Conservation (phyloP, 2,888 invertebrate genomes). For the Serripes groenlandicus region DNA sequence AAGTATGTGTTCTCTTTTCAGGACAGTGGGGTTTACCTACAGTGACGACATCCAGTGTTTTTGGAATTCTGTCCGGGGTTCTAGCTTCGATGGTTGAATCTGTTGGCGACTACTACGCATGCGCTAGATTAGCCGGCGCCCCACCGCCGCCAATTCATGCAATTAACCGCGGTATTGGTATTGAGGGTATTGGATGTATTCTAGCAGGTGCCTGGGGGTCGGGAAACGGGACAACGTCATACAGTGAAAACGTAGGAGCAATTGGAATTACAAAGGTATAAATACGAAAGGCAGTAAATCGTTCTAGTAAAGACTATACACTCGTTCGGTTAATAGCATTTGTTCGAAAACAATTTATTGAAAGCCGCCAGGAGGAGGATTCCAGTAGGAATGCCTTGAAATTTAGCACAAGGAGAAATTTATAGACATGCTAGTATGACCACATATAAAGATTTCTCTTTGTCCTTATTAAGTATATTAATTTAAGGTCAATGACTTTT, state of each 20-base stretch:
- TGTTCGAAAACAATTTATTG: too few species aligned
- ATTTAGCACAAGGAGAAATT: too few species aligned
- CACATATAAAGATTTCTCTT: too few species aligned
- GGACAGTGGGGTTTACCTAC: constrained; percentile 85
- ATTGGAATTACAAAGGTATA: constrained; percentile 95
- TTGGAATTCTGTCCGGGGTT: constrained; percentile 83
- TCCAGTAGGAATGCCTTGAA: too few species aligned
- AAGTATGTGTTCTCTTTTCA: too few species aligned
- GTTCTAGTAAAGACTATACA: too few species aligned
- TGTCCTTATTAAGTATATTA: too few species aligned
- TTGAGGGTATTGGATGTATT: constrained; percentile 94
- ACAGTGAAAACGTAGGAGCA: constrained; percentile 96
- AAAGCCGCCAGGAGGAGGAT: too few species aligned
- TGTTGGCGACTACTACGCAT: constrained; percentile 44
- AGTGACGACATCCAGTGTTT: constrained; percentile 79
- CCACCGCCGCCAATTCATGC: constrained; percentile 94
- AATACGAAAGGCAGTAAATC: too few species aligned
- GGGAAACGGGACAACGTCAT: constrained; percentile 95
- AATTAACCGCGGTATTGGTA: constrained; percentile 92
- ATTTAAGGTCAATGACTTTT: too few species aligned
- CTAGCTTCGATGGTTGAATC: constrained; percentile 78
- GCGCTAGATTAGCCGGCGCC: constrained; percentile 88
- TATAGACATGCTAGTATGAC: too few species aligned
- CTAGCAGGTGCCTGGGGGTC: constrained; percentile 95
- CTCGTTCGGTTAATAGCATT: too few species aligned